Conservation (phyloP, 2,113 vertebrate genomes). For the Gorilla gorilla region DNA sequence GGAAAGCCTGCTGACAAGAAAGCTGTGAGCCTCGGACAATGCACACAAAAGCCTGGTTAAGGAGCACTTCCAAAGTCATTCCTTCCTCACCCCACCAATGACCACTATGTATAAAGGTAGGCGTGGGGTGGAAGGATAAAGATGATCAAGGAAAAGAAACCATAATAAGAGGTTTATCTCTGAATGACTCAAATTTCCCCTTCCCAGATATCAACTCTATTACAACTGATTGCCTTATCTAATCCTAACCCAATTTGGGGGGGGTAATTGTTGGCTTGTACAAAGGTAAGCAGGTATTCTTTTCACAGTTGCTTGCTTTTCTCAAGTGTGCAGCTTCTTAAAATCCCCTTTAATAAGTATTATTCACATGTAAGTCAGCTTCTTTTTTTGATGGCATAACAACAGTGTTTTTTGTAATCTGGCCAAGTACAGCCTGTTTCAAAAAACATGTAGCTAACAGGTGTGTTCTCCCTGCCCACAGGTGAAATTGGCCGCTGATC, state of each 20-base stretch:
- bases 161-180: conserved; percentile 74
- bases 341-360: conserved; percentile 67
- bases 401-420: conserved; percentile 67
- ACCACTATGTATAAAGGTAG: conserved; percentile 41
- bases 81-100: conserved; percentile 53
- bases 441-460: conserved; percentile 36
- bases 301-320: conserved; percentile 70
- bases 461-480: conserved; percentile 52
- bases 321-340: conserved; percentile 59
- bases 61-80: conserved; percentile 68
- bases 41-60: conserved; percentile 77
- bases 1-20: conserved; percentile 81
- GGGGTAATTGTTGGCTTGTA: conserved; percentile 69
- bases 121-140: conserved; percentile 43
- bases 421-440: conserved; percentile 43
- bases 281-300: conserved; percentile 72
- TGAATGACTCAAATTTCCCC: conserved; percentile 62
- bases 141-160: conserved; percentile 60
- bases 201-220: conserved; percentile 80
- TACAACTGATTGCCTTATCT: conserved; percentile 79
- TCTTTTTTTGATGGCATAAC: conserved; percentile 63
- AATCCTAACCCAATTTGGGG: conserved; percentile 64
- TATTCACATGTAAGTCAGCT: conserved; percentile 61
- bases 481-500: conserved; percentile 21
- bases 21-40: conserved; percentile 66